Conservation (phyloP, 2,888 invertebrate species). For the Xestia sexstrigata region DNA sequence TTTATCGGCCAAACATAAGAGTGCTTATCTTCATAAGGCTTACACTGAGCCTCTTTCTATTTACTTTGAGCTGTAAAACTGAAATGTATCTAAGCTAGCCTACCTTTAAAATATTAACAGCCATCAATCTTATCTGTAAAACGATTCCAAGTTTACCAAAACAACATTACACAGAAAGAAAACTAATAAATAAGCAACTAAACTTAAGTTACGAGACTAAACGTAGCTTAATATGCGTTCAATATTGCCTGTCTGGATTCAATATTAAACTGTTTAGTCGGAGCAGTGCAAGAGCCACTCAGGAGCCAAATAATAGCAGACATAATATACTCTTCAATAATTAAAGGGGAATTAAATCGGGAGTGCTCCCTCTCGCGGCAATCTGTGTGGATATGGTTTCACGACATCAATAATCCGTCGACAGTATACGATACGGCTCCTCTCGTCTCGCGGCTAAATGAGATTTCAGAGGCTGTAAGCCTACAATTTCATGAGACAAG, state of each 20-base stretch:
- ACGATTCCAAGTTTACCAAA: slow-evolving; percentile 24
- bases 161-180: slow-evolving; percentile 32
- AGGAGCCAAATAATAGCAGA: slow-evolving; percentile 59
- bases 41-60: neutral
- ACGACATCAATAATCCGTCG: slow-evolving; percentile 72
- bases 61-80: neutral
- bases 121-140: slow-evolving; percentile 14
- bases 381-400: slow-evolving; percentile 67
- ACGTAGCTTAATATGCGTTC: slow-evolving; percentile 39
- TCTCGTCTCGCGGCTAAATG: slow-evolving; percentile 62
- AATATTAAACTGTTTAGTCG: slow-evolving; percentile 50
- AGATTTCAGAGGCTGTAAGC: slow-evolving; percentile 66
- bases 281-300: slow-evolving; percentile 18
- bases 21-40: neutral
- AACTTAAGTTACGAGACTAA: slow-evolving; percentile 30
- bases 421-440: slow-evolving; percentile 59
- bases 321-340: slow-evolving; percentile 61
- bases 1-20: slow-evolving; percentile 5
- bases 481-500: slow-evolving; percentile 49
- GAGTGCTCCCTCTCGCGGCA: slow-evolving; percentile 62
- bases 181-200: slow-evolving; percentile 50
- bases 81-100: neutral
- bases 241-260: slow-evolving; percentile 56
- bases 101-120: slow-evolving; percentile 15
- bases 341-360: slow-evolving; percentile 71